Conservation (phyloP, 2,888 invertebrate genomes). For the Limnephilus rhombicus region DNA sequence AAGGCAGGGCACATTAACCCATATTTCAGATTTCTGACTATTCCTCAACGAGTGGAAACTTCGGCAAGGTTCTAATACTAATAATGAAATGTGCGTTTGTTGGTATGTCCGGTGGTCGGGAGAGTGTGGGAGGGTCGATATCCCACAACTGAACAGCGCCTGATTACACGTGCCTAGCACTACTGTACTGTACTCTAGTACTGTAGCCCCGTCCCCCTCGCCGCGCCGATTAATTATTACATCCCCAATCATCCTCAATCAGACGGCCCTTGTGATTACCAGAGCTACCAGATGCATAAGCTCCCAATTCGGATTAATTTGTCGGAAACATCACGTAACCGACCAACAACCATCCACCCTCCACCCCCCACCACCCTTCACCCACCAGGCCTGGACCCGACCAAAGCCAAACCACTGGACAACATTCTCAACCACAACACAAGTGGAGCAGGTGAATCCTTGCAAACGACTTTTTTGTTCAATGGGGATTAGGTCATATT, state of each 20-base stretch:
- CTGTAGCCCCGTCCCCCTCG: not conserved
- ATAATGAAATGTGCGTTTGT: too few species aligned
- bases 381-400: not conserved
- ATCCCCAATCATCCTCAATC: constrained; percentile 6
- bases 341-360: not conserved
- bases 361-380: not conserved
- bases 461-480: not conserved
- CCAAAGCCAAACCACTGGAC: not conserved
- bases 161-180: too few species aligned
- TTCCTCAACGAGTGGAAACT: too few species aligned
- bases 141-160: too few species aligned
- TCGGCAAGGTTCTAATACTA: too few species aligned
- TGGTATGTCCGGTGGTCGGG: too few species aligned
- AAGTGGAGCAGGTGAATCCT: not conserved
- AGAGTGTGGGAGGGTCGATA: too few species aligned
- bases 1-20: too few species aligned
- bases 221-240: constrained; percentile 22
- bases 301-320: constrained; percentile 16
- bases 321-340: not conserved
- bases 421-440: not conserved
- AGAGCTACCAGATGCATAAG: not conserved
- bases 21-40: too few species aligned
- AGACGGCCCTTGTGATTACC: constrained; percentile 19
- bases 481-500: not conserved
- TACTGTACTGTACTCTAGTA: too few species aligned